Percentiles rank a stretch among this genome's conserved stretches.
phyloP scores from a whole-genome alignment of 2,888 invertebrate genomes.

The Limnephilus lunatus region DNA sequence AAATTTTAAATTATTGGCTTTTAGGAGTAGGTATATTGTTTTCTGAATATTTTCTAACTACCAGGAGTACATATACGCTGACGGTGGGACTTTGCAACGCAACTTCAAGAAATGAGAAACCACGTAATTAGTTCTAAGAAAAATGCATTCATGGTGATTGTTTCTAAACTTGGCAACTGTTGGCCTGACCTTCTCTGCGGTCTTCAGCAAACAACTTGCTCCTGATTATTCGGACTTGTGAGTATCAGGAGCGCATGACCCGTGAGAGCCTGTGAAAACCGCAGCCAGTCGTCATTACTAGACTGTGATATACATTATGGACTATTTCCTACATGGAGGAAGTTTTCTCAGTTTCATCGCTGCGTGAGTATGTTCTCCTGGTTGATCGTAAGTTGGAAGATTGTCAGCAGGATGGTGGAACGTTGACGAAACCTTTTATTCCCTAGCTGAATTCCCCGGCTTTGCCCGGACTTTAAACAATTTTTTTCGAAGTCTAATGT shows the following conservation, averaged over 20 bases:
- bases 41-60: background rate
- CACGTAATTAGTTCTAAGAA: background rate
- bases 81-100: background rate
- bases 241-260: constrained; percentile 39
- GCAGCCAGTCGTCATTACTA: constrained; percentile 33
- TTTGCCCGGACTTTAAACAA: no score
- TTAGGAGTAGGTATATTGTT: no score
- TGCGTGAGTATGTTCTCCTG: constrained; percentile 1
- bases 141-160: background rate
- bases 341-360: constrained; percentile 38
- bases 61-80: background rate
- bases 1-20: no score
- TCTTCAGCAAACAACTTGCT: constrained; percentile 25
- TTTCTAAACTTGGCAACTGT: background rate
- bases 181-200: constrained; percentile 10
- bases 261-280: constrained; percentile 45
- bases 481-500: no score
- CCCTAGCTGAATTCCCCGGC: no score
- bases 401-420: constrained; percentile 10
- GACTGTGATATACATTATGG: background rate
- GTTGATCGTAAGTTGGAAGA: constrained; percentile 31
- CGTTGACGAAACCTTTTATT: background rate
- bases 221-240: constrained; percentile 20
- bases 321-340: background rate
- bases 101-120: background rate